Evolutionary conservation across 2,113 vertebrate species (phyloP).

Genomic region (Phyllostomus discolor): DNA sequence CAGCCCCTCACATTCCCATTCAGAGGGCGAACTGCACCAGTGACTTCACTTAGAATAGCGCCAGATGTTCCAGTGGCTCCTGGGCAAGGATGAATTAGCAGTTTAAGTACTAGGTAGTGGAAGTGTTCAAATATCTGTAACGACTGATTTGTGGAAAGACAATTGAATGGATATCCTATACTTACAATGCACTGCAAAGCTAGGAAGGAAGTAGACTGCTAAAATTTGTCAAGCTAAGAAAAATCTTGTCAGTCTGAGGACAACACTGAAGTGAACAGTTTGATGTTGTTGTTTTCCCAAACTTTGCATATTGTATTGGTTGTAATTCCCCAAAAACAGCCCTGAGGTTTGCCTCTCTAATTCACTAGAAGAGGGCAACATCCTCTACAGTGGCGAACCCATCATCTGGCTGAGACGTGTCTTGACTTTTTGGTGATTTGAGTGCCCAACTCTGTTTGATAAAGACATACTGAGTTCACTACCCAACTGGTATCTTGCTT

Average conservation of each 20-base stretch:
- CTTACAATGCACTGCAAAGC: neutral
- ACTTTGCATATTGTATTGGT: neutral
- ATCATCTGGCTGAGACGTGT: neutral
- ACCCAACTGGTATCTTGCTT: neutral
- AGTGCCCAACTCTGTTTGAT: neutral
- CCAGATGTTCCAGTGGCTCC: constrained; percentile 55
- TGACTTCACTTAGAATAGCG: neutral
- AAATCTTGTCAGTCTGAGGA: neutral
- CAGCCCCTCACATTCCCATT: neutral
- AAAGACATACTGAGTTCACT: neutral
- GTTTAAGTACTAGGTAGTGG: constrained; percentile 22
- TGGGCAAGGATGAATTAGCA: constrained; percentile 43
- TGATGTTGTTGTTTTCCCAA: neutral
- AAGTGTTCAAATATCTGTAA: constrained; percentile 27
- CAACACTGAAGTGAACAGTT: neutral
- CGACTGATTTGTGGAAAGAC: constrained; percentile 22
- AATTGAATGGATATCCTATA: neutral
- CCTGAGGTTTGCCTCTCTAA: neutral
- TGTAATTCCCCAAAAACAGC: neutral
- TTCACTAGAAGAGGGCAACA: neutral
- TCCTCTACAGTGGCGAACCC: neutral
- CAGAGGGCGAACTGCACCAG: neutral
- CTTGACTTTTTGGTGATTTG: neutral
- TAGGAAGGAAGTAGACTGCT: neutral
- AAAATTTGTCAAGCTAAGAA: neutral